Base-by-base conservation (phyloP, 2,888 invertebrate genomes). In the Neoascia interrupta region DNA sequence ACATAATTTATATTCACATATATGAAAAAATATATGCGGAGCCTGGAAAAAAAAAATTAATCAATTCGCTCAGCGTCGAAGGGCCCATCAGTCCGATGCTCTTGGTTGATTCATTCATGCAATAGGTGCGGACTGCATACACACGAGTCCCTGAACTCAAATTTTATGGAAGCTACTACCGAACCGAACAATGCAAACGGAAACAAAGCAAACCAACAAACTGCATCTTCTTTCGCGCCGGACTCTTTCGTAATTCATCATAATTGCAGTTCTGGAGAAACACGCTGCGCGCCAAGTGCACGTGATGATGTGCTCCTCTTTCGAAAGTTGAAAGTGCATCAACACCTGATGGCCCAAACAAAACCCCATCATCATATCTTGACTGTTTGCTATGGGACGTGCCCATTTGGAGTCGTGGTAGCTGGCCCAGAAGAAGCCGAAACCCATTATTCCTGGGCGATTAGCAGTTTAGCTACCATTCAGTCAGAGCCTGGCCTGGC, bases 321-420 rank as follows among this genome's bases (percentile, higher is more conserved):
- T 47, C 36, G 49, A 73, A 61, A 68, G 79, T 79, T 79, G 54
- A 73, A 79, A 79, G 79, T 79, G 79, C 79, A 79, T 79, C 79
- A 79, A 79, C 79, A 79, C 79, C 79, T 79, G n/a, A n/a, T n/a
- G 79, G 79, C 66, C 61, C 79, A 73, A n/a, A 64, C 66, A 56
- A 51, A 60, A 61, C 49, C n/a, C n/a, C 79, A 61, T 76, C n/a
- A n/a, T n/a, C n/a, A n/a, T n/a, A n/a, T n/a, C n/a, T n/a, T n/a
- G n/a, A n/a, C n/a, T n/a, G n/a, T n/a, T n/a, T n/a, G n/a, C n/a
- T n/a, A n/a, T 23, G 66, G 37, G 66, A 79, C 79, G 73, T 79
- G 79, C 66, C 49, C n/a, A n/a, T n/a, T 66, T 56, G 13, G 34
- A 43, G 47, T 31, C n/a, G 31, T 53, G 51, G 26, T 15, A 34